A percentile compares a stretch with the other conserved stretches of the same genome.
Conservation (phyloP, 2,797 vertebrate species). For the Rallus crepitans region DNA sequence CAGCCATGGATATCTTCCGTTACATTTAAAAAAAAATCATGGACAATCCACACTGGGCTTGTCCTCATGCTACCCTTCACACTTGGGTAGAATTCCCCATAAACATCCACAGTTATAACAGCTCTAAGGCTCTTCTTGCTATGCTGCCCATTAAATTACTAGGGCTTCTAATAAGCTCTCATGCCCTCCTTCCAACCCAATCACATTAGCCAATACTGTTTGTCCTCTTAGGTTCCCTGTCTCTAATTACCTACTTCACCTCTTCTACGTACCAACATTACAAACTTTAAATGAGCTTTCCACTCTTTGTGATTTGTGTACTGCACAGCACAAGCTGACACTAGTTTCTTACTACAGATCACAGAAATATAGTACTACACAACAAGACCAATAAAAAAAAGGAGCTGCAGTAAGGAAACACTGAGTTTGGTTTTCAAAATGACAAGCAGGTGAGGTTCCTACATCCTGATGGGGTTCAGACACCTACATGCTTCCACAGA, state of each 20-base stretch:
- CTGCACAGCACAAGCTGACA: neutral
- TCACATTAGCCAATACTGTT: neutral
- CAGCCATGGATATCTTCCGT: neutral
- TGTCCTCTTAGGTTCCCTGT: neutral
- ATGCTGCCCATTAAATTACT: neutral
- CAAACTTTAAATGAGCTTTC: neutral
- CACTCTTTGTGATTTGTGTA: neutral
- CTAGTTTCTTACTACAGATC: neutral
- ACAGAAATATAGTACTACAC: neutral
- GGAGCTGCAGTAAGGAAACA: neutral
- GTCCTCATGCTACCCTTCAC: neutral
- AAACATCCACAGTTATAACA: neutral
- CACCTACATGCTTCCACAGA: neutral
- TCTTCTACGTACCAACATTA: neutral
- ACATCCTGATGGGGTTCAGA: neutral
- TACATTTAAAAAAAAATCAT: neutral
- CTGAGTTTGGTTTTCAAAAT: neutral
- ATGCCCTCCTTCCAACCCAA: neutral
- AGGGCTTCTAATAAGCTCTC: neutral
- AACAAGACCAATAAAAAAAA: neutral
- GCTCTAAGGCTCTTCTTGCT: neutral
- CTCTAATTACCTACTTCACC: neutral
- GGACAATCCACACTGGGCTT: neutral
- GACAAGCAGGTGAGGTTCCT: neutral
- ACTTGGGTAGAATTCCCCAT: neutral